These are phyloP conservation scores for Araneus ventricosus DNA, from an alignment of 1,140 invertebrate genomes.

Conservation along the genomic window DNA sequence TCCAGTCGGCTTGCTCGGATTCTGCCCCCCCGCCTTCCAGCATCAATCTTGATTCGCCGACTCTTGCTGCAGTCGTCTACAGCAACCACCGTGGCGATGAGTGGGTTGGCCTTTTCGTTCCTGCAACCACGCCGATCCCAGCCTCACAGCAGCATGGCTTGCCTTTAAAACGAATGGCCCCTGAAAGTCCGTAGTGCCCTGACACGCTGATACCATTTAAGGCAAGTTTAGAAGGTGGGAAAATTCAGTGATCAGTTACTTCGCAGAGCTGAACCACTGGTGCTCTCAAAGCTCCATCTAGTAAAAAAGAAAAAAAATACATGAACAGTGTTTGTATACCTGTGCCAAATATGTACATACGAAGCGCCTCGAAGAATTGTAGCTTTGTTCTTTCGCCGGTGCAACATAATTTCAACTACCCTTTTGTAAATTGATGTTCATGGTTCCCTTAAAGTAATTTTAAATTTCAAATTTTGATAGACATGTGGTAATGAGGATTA, in stretches of 20 bases:
- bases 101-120: conserved; percentile 77
- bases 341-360: too few species aligned
- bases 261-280: too few species aligned
- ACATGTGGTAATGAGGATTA: too few species aligned
- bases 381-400: too few species aligned
- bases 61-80: conserved; percentile 71
- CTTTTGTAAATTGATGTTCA: too few species aligned
- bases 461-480: too few species aligned
- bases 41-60: conserved; percentile 76
- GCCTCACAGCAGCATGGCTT: conserved; percentile 77
- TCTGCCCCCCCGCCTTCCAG: conserved; percentile 76
- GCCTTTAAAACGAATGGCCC: conserved; percentile 73
- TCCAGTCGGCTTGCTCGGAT: conserved; percentile 77
- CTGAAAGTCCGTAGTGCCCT: conserved; percentile 68
- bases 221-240: neutral
- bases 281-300: neutral
- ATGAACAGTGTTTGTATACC: neutral
- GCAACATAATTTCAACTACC: too few species aligned
- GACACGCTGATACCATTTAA: conserved; percentile 31
- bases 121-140: conserved; percentile 77
- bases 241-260: too few species aligned
- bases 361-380: too few species aligned
- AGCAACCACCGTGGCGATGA: conserved; percentile 76
- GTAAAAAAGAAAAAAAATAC: neutral
- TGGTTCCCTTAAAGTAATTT: too few species aligned